Base-by-base conservation (phyloP, 1,140 invertebrate species). In the Lepidotrigona ventralis region DNA sequence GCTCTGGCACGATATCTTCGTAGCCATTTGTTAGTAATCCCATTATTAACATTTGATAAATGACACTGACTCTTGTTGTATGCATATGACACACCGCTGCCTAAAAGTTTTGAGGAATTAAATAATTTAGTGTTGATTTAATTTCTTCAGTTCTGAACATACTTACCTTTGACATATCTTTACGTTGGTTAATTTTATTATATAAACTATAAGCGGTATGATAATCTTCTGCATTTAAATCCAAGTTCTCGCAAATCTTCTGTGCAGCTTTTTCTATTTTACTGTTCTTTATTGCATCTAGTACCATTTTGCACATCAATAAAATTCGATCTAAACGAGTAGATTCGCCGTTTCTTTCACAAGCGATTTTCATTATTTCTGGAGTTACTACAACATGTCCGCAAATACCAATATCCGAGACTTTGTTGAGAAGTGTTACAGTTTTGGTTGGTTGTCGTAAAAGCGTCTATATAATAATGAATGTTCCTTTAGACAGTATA, bases 401-500 rank as follows among this genome's bases (percentile, higher is more conserved):
- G 87, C 95, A 96, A 19, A 96, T 88, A 0, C 95, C 94, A 84
- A 96, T 91, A 85, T 96, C 96, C n/a, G 94, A 73, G 85, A 95
- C 94, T 80, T 94, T 94, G 23, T 94, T 90, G 2, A 80, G 73
- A 11, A 94, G 69, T 5, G 94, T 91, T 58, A 95, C 92, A 60
- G 95, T 86, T 68, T 92, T 85, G 1, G 93, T 92, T 23, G 93
- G 83, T 33, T 86, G 79, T 12, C 87, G 90, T 53, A 95, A 93
- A n/a, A 94, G 76, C 26, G 93, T 89, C 94, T 95, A 85, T 12
- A 83, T 33, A 29, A 46, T 78, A 80, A 83, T n/a, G 17, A 76
- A 73, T 4, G 15, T 14, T 46, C n/a, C 23, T 72, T 89, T 69
- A 81, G 21, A 78, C 17, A 46, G 39, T 46, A 46, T 46, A 9